Base-by-base conservation (phyloP, 2,888 invertebrate genomes). In the Schrankia costaestrigalis region DNA sequence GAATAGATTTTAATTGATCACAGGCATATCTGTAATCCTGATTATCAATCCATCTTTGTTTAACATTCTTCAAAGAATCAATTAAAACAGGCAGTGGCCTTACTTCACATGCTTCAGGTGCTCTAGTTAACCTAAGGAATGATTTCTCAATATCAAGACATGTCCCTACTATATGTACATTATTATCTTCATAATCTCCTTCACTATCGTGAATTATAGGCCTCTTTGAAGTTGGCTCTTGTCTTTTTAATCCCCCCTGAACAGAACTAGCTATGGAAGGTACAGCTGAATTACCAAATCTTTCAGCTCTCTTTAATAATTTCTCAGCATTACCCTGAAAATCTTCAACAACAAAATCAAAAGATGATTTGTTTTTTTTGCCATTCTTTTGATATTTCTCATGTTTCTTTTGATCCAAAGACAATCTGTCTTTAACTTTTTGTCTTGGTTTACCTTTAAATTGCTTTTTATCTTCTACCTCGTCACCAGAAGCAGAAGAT, bases 1-100 rank as follows among this genome's bases (percentile, higher is more conserved):
- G 90, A 55, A 99, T 98, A 5, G 98, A 98, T 84, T 99, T 99
- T 37, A 99, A 90, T 84, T 99, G 99, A 90, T 99, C 98, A 89
- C 98, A 99, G 41, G 97, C 95, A 89, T 97, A 99, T 82, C 93
- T 93, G 83, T 99, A 99, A 86, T 99, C 98, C 70, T 94, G 94
- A 64, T 94, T 95, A 36, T 92, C 90, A 50, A 93, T 91, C 97
- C 99, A 99, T 63, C 94, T 93, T 26, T 92, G 90, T 82, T 98
- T 97, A 7, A 99, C 98, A 89, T 95, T 94, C 69, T 91, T 92
- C 65, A 99, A 90, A 26, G 99, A 95, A 71, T 91, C 92, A 60
- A 90, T 90, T 42, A 99, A 90, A 27, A 99, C 93, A 71, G 93
- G 90, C 58, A 95, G 92, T 54, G 99, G 99, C 45, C 99, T 91